Evolutionary conservation across 2,797 vertebrate genomes (phyloP).

Genomic region (Zalophus californianus): DNA sequence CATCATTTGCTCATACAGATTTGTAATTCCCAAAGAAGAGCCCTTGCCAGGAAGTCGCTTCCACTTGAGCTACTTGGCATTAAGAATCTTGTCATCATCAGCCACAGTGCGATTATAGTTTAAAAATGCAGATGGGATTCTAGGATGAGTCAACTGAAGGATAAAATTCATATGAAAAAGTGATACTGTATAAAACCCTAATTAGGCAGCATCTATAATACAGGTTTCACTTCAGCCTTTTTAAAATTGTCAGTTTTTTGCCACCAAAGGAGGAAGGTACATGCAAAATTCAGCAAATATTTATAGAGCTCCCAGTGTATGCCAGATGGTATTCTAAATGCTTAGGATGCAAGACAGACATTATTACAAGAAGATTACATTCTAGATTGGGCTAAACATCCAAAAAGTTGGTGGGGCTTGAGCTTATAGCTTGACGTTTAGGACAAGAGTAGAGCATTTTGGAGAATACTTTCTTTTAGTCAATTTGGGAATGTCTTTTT

Average conservation of each 20-base stretch:
- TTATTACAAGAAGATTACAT: not conserved
- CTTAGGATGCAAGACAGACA: not conserved
- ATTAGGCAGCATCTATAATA: constrained; percentile 37
- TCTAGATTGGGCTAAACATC: not conserved
- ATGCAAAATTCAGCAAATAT: constrained; percentile 24
- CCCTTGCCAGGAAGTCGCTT: constrained; percentile 60
- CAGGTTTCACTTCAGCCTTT: constrained; percentile 19
- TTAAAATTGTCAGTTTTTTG: constrained; percentile 54
- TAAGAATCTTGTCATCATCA: constrained; percentile 61
- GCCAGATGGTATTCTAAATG: not conserved
- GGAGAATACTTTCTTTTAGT: not conserved
- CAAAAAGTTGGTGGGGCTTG: not conserved
- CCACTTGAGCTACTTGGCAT: constrained; percentile 61
- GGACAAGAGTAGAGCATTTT: not conserved
- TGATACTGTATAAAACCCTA: constrained; percentile 54
- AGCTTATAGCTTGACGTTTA: not conserved
- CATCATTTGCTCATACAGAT: constrained; percentile 50
- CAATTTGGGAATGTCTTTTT: not conserved
- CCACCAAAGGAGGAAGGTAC: not conserved
- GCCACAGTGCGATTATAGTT: constrained; percentile 65
- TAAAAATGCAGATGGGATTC: constrained; percentile 75
- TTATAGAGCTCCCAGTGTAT: not conserved
- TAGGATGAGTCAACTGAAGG: constrained; percentile 56
- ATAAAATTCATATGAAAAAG: constrained; percentile 68
- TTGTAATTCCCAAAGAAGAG: constrained; percentile 70